These are phyloP conservation scores for Dendronephthya gigantea DNA, from an alignment of 64 coral and sea anemone genomes.

Conservation along the genomic window DNA sequence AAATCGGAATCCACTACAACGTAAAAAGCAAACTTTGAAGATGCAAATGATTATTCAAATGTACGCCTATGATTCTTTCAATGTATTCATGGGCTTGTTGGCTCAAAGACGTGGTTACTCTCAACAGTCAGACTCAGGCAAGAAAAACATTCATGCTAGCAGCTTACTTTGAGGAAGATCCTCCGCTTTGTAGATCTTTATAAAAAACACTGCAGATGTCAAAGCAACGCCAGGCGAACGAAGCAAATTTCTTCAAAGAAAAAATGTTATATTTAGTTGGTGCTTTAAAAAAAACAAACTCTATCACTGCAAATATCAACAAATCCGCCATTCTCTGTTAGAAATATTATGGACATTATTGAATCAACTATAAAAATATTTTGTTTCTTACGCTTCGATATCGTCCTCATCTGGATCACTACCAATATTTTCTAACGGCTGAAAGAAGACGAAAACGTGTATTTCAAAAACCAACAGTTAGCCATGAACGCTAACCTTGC, in stretches of 20 bases:
- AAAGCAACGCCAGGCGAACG: constrained; percentile 44
- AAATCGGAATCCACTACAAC: constrained; percentile 57
- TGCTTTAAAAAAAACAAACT: too few species aligned
- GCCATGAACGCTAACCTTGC: too few species aligned
- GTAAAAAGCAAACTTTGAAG: constrained; percentile 3
- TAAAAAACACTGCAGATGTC: constrained; percentile 45
- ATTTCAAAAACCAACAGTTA: too few species aligned
- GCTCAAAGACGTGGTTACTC: too few species aligned
- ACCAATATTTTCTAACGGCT: neutral
- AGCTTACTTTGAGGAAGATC: constrained; percentile 75
- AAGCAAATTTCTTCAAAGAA: constrained; percentile 39
- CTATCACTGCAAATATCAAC: too few species aligned
- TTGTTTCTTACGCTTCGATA: neutral
- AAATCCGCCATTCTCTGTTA: too few species aligned
- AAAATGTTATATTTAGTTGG: too few species aligned
- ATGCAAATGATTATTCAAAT: too few species aligned
- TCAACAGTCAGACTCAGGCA: too few species aligned
- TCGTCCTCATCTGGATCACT: neutral
- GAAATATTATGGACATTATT: neutral
- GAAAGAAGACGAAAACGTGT: neutral
- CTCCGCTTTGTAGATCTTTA: constrained; percentile 57
- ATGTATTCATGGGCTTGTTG: too few species aligned
- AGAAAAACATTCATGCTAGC: too few species aligned
- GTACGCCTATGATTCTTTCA: too few species aligned
- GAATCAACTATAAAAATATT: neutral